Evolutionary conservation across 2,113 vertebrate genomes (phyloP).

Genomic region (Excalfactoria chinensis): DNA sequence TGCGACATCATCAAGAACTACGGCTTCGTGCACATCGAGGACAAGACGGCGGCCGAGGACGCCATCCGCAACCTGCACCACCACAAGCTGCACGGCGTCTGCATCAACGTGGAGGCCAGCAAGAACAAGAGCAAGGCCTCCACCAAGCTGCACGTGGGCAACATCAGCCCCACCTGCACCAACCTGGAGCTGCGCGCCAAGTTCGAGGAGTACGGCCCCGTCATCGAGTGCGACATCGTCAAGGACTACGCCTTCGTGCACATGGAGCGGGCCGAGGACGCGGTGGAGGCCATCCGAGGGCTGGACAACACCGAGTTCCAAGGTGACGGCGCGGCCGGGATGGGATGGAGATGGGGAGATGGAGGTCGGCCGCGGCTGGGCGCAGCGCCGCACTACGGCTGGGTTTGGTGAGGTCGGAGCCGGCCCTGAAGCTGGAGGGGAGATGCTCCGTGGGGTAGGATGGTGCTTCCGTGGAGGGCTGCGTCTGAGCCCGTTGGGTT

Average conservation of each 20-base stretch:
- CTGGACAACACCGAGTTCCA: constrained; percentile 94
- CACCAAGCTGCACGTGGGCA: constrained; percentile 95
- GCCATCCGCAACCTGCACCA: constrained; percentile 94
- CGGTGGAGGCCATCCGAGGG: constrained; percentile 92
- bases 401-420: too few relatives aligned
- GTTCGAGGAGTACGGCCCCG: constrained; percentile 91
- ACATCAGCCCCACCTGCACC: constrained; percentile 88
- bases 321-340: constrained; percentile 82
- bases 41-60: constrained; percentile 82
- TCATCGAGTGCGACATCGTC: constrained; percentile 96
- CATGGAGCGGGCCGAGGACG: constrained; percentile 96
- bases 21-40: constrained; percentile 96
- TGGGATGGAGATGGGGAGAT: background rate
- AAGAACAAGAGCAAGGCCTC: constrained; percentile 91
- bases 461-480: too few relatives aligned
- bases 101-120: constrained; percentile 94
- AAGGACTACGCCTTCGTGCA: constrained; percentile 98
- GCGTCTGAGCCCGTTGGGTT: too few relatives aligned
- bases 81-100: constrained; percentile 90
- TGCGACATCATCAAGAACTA: constrained; percentile 96
- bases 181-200: constrained; percentile 93
- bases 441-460: too few relatives aligned
- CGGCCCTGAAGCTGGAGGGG: too few relatives aligned
- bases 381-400: too few relatives aligned
- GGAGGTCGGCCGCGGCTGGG: too few relatives aligned